Conservation (phyloP, 2,888 invertebrate species). For the Lapara coniferarum region DNA sequence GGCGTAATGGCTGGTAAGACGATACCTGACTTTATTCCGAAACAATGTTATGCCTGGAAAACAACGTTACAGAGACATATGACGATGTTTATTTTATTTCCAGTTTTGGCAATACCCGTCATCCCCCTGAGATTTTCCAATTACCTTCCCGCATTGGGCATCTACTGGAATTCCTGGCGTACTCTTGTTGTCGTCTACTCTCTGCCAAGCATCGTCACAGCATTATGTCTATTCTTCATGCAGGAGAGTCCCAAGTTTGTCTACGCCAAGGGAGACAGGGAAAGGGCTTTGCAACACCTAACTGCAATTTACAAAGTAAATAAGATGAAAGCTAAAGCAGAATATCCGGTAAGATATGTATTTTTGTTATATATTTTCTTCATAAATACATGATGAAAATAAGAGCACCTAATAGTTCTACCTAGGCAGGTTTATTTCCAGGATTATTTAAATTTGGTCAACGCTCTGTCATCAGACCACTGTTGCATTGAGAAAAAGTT, state of each 20-base stretch:
- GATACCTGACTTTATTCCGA: neutral
- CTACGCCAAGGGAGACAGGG: conserved; percentile 81
- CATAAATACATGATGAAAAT: too few species aligned
- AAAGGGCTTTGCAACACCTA: conserved; percentile 78
- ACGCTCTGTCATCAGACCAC: too few species aligned
- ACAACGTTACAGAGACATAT: too few species aligned
- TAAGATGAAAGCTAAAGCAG: conserved; percentile 43
- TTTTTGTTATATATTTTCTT: neutral
- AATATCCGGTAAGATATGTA: conserved; percentile 52
- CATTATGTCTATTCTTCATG: conserved; percentile 79
- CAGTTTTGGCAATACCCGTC: conserved; percentile 86
- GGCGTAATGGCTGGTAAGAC: conserved; percentile 62
- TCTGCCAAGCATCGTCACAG: conserved; percentile 84
- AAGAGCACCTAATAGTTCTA: too few species aligned
- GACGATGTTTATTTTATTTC: conserved; percentile 31
- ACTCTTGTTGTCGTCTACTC: conserved; percentile 86
- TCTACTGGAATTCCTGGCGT: conserved; percentile 89
- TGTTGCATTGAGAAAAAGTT: too few species aligned
- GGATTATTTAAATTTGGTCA: too few species aligned
- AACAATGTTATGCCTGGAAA: too few species aligned
- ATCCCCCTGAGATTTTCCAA: conserved; percentile 81
- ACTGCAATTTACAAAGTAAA: conserved; percentile 61
- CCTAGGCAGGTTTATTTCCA: too few species aligned
- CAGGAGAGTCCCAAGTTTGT: conserved; percentile 92
- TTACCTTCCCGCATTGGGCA: conserved; percentile 63